A percentile compares a stretch with the other conserved stretches of the same genome.
Conservation (phyloP, 1,140 invertebrate species). For the Bombus picipes region DNA sequence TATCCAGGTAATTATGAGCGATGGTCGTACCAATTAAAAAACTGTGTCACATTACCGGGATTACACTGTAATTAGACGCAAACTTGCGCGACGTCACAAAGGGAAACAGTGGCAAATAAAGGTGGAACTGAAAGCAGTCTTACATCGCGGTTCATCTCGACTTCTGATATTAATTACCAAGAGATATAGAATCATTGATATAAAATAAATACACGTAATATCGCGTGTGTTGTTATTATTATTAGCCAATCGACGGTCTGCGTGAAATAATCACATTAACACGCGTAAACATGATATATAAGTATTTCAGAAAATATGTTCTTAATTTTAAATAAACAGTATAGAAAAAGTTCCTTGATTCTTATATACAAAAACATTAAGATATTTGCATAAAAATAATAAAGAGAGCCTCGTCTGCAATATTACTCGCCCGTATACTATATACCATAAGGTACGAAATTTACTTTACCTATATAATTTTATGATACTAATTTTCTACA, state of each 20-base stretch:
- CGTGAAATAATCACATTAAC: not conserved
- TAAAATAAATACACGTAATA: not conserved
- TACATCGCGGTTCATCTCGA: no score
- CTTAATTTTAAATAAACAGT: not conserved
- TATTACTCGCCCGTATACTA: no score
- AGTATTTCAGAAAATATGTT: no score
- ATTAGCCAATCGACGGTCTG: not conserved
- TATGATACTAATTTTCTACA: not conserved
- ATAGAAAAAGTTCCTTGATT: not conserved
- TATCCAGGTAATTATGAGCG: constrained; percentile 31
- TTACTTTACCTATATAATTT: no score
- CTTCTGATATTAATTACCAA: constrained; percentile 1
- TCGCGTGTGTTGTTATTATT: not conserved
- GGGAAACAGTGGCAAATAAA: not conserved
- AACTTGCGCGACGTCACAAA: constrained; percentile 28
- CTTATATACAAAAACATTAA: not conserved
- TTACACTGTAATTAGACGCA: constrained; percentile 36
- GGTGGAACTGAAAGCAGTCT: not conserved
- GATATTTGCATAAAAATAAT: not conserved
- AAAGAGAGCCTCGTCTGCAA: not conserved
- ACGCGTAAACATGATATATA: no score
- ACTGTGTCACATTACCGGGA: constrained; percentile 39
- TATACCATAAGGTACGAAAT: no score
- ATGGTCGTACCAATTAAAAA: constrained; percentile 39
- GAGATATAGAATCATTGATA: not conserved